Conservation (phyloP, 35 echinoderm and acorn worm species). For the Amphiura filiformis region DNA sequence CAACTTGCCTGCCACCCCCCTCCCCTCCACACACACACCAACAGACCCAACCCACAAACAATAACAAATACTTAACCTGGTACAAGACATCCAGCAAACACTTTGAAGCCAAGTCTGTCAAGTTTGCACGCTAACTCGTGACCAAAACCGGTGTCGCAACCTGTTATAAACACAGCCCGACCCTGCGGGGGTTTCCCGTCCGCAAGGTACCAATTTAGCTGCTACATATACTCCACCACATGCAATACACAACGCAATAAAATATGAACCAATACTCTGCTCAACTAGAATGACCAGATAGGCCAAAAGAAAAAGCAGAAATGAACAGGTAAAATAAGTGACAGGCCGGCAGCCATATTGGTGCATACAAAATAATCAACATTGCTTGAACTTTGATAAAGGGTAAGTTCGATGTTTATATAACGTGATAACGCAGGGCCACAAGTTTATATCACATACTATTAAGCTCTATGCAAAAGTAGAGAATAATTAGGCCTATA, state of each 20-base stretch:
- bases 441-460: too few species aligned
- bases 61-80: too few species aligned
- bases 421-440: too few species aligned
- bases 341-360: neutral
- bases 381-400: too few species aligned
- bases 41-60: too few species aligned
- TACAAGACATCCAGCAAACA: constrained; percentile 34
- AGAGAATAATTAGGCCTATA: too few species aligned
- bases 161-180: too few species aligned
- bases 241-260: neutral
- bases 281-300: neutral
- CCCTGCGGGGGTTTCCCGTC: neutral
- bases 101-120: constrained; percentile 18
- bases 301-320: neutral
- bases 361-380: too few species aligned
- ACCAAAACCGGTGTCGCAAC: constrained; percentile 58
- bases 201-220: neutral
- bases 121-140: constrained; percentile 27
- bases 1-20: too few species aligned
- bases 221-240: constrained; percentile 1
- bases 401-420: too few species aligned
- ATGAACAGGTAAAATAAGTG: neutral
- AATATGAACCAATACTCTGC: neutral
- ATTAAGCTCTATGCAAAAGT: too few species aligned
- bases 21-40: too few species aligned